phyloP scores from a whole-genome alignment of 2,113 vertebrate genomes.

The Geococcyx californianus region DNA sequence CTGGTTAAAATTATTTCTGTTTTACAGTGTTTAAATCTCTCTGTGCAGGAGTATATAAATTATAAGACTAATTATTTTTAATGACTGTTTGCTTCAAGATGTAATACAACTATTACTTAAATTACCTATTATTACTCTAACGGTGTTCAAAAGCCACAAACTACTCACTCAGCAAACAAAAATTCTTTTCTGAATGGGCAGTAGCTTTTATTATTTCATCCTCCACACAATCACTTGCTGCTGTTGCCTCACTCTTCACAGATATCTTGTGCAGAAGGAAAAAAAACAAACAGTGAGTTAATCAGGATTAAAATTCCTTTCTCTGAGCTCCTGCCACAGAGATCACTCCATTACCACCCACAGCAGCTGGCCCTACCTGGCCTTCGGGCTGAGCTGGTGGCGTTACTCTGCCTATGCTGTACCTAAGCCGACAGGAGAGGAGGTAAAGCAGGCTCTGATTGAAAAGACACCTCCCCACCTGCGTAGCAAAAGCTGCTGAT shows the following conservation, averaged over 20 bases:
- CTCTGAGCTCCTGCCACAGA: not conserved
- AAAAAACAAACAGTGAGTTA: not conserved
- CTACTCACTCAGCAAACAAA: constrained; percentile 18
- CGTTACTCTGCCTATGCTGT: not conserved
- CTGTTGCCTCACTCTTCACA: not conserved
- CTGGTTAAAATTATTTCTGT: not conserved
- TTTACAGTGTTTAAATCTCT: not conserved
- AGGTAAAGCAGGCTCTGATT: not conserved
- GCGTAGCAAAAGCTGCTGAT: not conserved
- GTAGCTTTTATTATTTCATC: not conserved
- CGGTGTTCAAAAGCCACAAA: not conserved
- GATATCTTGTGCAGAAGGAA: not conserved
- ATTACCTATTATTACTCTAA: constrained; percentile 1
- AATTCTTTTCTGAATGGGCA: not conserved
- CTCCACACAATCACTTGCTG: not conserved
- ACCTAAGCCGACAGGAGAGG: not conserved
- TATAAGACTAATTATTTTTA: constrained; percentile 47
- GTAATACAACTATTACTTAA: not conserved
- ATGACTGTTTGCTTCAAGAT: constrained; percentile 22
- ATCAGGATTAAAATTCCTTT: not conserved
- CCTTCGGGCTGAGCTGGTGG: not conserved
- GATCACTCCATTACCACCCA: not conserved
- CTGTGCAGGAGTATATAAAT: not conserved
- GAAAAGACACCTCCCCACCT: not conserved
- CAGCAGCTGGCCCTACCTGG: not conserved